A percentile compares a stretch with the other conserved stretches of the same genome.
These are phyloP conservation scores for Panthera leo DNA, from an alignment of 2,113 vertebrate genomes.

Conservation along the genomic window DNA sequence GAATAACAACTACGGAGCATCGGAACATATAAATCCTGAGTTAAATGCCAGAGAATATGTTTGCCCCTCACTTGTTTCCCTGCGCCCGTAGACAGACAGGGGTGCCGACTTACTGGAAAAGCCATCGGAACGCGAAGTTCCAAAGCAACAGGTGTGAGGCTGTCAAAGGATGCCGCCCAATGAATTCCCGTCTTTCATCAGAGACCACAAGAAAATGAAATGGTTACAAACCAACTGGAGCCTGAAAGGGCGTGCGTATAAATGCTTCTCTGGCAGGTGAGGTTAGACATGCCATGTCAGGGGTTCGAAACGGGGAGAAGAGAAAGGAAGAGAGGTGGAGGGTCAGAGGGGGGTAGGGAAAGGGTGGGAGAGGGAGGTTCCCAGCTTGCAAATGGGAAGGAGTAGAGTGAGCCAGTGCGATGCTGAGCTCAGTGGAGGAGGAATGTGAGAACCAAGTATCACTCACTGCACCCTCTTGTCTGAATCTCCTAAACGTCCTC, in stretches of 20 bases:
- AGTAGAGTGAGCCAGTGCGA: no score
- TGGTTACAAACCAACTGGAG: not conserved
- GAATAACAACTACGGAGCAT: not conserved
- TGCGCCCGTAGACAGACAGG: not conserved
- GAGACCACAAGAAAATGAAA: not conserved
- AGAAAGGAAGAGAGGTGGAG: not conserved
- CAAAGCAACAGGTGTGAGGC: not conserved
- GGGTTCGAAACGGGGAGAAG: not conserved
- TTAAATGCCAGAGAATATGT: not conserved
- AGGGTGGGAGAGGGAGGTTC: not conserved
- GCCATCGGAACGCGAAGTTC: not conserved
- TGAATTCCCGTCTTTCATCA: not conserved
- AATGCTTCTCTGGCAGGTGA: not conserved
- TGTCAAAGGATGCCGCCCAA: not conserved
- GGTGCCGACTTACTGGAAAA: not conserved
- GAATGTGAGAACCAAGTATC: not conserved
- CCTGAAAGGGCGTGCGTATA: not conserved
- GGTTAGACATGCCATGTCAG: not conserved
- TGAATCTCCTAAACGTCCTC: not conserved
- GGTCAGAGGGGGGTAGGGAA: no score
- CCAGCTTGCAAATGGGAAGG: not conserved
- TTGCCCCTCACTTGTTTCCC: not conserved
- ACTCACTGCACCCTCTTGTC: rapidly evolving
- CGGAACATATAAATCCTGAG: not conserved
- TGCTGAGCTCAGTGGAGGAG: not conserved